Evolutionary conservation across 2,797 vertebrate genomes (phyloP).

Genomic region (Crypturellus tataupa): DNA sequence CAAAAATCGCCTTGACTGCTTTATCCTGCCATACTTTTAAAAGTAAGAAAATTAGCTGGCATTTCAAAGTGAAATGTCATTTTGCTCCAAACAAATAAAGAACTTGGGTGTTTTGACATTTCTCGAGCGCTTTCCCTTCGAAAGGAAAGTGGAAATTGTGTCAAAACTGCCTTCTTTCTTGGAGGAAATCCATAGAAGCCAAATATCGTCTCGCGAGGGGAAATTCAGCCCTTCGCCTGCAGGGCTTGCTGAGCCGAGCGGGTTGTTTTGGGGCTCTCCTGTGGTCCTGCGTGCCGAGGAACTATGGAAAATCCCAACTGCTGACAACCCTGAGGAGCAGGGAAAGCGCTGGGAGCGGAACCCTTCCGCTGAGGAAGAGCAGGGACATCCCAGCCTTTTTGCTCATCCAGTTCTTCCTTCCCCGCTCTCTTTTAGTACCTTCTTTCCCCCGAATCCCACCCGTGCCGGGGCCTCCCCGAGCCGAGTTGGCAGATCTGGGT

Average conservation of each 20-base stretch:
- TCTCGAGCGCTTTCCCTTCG: constrained; percentile 41
- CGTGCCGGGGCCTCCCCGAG: neutral
- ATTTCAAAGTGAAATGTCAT: constrained; percentile 74
- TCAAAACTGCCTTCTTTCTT: constrained; percentile 6
- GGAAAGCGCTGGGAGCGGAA: neutral
- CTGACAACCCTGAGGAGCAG: neutral
- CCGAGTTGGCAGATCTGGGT: neutral
- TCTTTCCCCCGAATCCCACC: neutral
- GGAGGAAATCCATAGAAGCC: no score
- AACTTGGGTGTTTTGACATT: constrained; percentile 63
- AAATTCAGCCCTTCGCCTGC: accelerated
- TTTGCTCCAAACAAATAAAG: constrained; percentile 69
- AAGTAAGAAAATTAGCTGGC: constrained; percentile 71
- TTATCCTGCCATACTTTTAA: constrained; percentile 61
- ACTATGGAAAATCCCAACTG: neutral
- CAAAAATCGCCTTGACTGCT: constrained; percentile 60
- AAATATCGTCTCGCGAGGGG: neutral
- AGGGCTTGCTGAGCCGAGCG: no score
- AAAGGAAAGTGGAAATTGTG: neutral
- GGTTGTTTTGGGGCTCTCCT: neutral
- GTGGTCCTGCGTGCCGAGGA: neutral
- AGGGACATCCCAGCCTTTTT: neutral
- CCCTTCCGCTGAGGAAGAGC: neutral
- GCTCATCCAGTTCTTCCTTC: neutral
- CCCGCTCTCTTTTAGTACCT: neutral